Evolutionary conservation across 2,113 vertebrate species (phyloP).

Genomic region (Oreochromis tanganicae): DNA sequence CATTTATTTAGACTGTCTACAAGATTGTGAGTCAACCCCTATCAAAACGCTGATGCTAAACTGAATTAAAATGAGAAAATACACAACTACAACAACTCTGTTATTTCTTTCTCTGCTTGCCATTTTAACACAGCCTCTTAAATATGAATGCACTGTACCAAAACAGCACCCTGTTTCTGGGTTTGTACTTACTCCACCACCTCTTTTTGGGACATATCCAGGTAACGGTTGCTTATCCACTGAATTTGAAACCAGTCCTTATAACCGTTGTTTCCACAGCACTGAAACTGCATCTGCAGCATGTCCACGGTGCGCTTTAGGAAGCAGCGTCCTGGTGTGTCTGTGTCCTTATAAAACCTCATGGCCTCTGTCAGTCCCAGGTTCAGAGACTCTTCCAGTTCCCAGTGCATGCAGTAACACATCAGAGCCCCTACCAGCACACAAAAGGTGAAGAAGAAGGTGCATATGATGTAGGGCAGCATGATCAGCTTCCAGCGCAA

Average conservation of each 20-base stretch:
- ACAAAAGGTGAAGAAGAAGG: conserved; percentile 84
- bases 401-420: conserved; percentile 81
- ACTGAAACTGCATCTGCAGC: conserved; percentile 82
- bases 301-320: conserved; percentile 81
- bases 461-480: conserved; percentile 83
- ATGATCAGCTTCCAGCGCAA: conserved; percentile 83
- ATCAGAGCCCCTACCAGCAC: conserved; percentile 81
- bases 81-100: not conserved
- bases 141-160: not conserved
- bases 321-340: conserved; percentile 84
- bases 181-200: conserved; percentile 79
- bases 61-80: not conserved
- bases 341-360: conserved; percentile 83
- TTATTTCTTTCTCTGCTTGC: not conserved
- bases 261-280: conserved; percentile 83
- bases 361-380: conserved; percentile 78
- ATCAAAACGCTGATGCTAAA: not conserved
- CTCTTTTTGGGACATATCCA: conserved; percentile 82
- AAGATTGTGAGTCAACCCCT: not conserved
- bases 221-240: conserved; percentile 83
- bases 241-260: conserved; percentile 88
- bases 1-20: not conserved
- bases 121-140: not conserved
- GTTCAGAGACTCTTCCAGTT: conserved; percentile 79
- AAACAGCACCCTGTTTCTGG: not conserved